A percentile compares a stretch with the other conserved stretches of the same genome.
Conservation (phyloP, 1,140 invertebrate species). For the Venturia canescens region DNA sequence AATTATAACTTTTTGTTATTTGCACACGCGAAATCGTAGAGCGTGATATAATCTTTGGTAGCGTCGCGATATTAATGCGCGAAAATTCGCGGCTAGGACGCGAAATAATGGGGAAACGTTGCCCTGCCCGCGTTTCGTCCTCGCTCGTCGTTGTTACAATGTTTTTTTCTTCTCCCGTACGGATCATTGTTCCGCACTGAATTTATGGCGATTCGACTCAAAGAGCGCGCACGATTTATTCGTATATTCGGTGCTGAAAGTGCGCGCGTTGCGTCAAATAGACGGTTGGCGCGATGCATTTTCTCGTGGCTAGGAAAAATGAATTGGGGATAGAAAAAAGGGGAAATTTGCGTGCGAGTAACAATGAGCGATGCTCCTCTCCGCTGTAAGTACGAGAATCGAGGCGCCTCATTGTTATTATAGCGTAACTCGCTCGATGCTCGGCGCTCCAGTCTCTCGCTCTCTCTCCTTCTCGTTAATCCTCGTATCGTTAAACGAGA, state of each 20-base stretch:
- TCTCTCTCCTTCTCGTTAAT: slow-evolving; percentile 48
- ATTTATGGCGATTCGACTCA: slow-evolving; percentile 12
- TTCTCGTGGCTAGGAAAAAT: too few relatives aligned
- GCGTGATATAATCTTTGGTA: slow-evolving; percentile 21
- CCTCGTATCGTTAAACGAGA: slow-evolving; percentile 50
- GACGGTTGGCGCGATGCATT: background rate
- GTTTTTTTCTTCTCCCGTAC: background rate
- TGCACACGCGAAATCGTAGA: slow-evolving; percentile 20
- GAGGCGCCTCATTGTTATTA: slow-evolving; percentile 22
- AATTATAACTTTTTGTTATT: slow-evolving; percentile 32
- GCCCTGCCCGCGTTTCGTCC: background rate
- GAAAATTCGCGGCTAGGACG: slow-evolving; percentile 25
- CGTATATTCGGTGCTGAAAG: background rate
- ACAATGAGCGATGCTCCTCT: background rate
- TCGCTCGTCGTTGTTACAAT: background rate
- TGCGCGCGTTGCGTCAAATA: slow-evolving; percentile 24
- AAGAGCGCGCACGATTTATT: background rate
- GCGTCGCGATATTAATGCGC: background rate
- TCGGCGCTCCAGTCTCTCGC: background rate
- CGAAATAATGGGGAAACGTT: slow-evolving; percentile 29
- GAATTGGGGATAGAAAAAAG: background rate
- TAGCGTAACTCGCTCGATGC: background rate
- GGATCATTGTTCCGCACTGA: slow-evolving; percentile 25
- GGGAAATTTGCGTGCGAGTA: background rate
- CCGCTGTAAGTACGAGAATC: background rate